Percentiles rank a stretch among this genome's conserved stretches.
These are phyloP conservation scores for Chiridota heheva DNA, from an alignment of 35 echinoderm and acorn worm species.

Conservation along the genomic window DNA sequence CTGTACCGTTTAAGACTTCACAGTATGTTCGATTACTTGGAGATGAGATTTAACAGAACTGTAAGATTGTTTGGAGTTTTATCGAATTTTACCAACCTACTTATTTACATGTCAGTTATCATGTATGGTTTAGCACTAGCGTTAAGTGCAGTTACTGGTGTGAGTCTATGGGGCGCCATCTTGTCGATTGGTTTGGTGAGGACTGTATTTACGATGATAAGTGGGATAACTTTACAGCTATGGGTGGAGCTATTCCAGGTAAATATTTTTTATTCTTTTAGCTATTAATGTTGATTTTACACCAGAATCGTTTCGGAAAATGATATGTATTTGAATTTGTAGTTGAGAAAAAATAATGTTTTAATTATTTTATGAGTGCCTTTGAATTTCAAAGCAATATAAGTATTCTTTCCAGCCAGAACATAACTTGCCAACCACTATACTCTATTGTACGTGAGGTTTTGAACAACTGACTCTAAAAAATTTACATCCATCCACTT, in stretches of 20 bases:
- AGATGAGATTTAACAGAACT: conserved; percentile 20
- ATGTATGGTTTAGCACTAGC: conserved; percentile 39
- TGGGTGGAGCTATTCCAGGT: conserved; percentile 49
- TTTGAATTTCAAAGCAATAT: too few relatives aligned
- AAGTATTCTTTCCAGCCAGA: too few relatives aligned
- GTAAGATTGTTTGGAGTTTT: conserved; percentile 37
- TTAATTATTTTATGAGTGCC: too few relatives aligned
- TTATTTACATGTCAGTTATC: conserved; percentile 35
- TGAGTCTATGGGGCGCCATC: conserved; percentile 42
- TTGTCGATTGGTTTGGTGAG: conserved; percentile 37
- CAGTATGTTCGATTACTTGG: conserved; percentile 37
- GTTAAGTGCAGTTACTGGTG: conserved; percentile 33
- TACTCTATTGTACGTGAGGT: too few relatives aligned
- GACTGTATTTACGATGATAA: conserved; percentile 38
- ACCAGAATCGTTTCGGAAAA: too few relatives aligned
- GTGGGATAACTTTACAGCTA: not conserved
- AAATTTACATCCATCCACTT: too few relatives aligned
- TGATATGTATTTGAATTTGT: not conserved
- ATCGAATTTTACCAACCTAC: conserved; percentile 25
- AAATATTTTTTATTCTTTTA: too few relatives aligned
- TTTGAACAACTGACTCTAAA: too few relatives aligned
- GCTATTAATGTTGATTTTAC: too few relatives aligned
- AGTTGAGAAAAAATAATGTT: too few relatives aligned
- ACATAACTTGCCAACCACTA: too few relatives aligned
- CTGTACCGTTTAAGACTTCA: conserved; percentile 28